Conservation (phyloP, 2,888 invertebrate genomes). For the Oxystoma pomonae region DNA sequence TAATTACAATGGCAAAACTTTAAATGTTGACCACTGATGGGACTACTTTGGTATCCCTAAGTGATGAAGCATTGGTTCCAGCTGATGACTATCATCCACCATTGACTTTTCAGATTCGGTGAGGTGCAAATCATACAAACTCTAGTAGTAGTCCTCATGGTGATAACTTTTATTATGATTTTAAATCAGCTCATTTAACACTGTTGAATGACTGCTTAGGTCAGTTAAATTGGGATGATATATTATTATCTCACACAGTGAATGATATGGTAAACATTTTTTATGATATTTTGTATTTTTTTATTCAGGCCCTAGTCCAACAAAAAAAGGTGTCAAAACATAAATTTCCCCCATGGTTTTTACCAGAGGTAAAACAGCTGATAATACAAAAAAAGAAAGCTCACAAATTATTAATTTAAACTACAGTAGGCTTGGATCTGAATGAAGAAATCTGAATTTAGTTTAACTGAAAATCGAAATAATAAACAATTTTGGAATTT, state of each 20-base stretch:
- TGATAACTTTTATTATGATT: no score
- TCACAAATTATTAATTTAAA: no score
- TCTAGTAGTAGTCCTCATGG: no score
- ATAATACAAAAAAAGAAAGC: neutral
- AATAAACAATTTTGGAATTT: no score
- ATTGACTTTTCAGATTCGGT: neutral
- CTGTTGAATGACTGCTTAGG: neutral
- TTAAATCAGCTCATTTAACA: neutral
- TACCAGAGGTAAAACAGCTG: neutral
- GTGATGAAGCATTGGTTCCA: neutral
- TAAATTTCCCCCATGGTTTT: neutral
- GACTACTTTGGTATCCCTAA: neutral
- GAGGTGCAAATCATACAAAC: neutral
- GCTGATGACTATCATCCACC: no score
- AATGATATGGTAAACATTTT: neutral
- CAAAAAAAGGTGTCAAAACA: neutral
- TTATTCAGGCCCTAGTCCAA: neutral
- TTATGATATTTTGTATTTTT: constrained; percentile 1
- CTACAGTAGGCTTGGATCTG: no score
- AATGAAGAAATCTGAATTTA: no score
- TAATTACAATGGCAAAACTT: neutral
- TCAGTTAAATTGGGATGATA: neutral
- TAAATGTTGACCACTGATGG: neutral
- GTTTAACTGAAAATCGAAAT: no score
- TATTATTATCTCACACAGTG: neutral